Conservation (phyloP, 2,113 vertebrate species). For the Varanus salvator region DNA sequence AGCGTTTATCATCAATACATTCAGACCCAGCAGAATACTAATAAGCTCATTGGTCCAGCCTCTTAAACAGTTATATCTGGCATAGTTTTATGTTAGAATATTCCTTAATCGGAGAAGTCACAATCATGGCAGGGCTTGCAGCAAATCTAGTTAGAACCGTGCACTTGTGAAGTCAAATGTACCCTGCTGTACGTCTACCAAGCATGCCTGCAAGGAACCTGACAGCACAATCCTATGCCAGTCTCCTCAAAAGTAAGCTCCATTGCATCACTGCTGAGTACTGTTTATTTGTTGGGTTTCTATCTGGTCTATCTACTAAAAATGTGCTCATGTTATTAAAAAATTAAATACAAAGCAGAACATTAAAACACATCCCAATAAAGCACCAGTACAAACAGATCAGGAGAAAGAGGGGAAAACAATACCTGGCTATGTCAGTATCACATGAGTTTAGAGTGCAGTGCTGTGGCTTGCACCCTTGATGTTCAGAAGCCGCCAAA, state of each 20-base stretch:
- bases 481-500: background rate
- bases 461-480: too few species aligned
- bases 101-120: background rate
- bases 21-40: constrained; percentile 33
- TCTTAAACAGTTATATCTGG: background rate
- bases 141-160: background rate
- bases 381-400: too few species aligned
- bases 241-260: background rate
- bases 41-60: background rate
- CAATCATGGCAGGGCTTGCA: background rate
- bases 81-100: background rate
- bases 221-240: background rate
- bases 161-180: background rate
- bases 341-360: too few species aligned
- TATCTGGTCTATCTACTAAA: too few species aligned
- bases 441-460: too few species aligned
- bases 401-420: too few species aligned
- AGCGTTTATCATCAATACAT: constrained; percentile 45
- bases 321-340: too few species aligned
- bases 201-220: background rate
- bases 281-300: background rate
- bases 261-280: background rate
- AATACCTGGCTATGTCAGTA: too few species aligned
- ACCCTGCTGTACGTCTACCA: too few species aligned
- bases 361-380: too few species aligned